Percentiles rank a stretch among this genome's conserved stretches.
Conservation (phyloP, 1,140 invertebrate species). For the Stegodyphus mimosarum region DNA sequence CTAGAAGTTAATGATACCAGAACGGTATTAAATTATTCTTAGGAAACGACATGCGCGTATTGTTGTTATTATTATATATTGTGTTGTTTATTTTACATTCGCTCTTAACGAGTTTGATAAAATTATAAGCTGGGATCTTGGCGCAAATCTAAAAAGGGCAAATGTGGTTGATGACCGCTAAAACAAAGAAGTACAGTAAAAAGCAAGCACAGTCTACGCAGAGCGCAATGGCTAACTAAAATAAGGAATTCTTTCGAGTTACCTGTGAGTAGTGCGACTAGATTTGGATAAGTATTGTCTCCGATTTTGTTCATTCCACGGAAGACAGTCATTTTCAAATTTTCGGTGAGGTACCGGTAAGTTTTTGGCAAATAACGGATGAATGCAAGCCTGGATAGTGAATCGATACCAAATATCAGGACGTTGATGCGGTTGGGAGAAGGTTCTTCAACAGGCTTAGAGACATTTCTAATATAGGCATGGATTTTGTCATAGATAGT, state of each 20-base stretch:
- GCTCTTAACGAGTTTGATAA: too few relatives aligned
- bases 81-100: too few relatives aligned
- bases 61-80: too few relatives aligned
- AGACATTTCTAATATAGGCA: neutral
- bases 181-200: too few relatives aligned
- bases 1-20: too few relatives aligned
- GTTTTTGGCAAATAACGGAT: slow-evolving; percentile 65
- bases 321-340: slow-evolving; percentile 77
- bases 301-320: slow-evolving; percentile 68
- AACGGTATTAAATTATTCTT: too few relatives aligned
- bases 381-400: slow-evolving; percentile 64
- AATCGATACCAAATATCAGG: slow-evolving; percentile 65
- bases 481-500: slow-evolving; percentile 55
- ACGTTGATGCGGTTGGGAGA: slow-evolving; percentile 54
- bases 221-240: too few relatives aligned
- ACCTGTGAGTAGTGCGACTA: slow-evolving; percentile 68
- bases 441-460: neutral
- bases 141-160: too few relatives aligned
- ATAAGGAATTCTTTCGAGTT: neutral
- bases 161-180: too few relatives aligned
- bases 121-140: too few relatives aligned
- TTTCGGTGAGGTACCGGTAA: slow-evolving; percentile 79
- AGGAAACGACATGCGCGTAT: too few relatives aligned
- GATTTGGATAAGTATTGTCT: slow-evolving; percentile 70
- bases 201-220: too few relatives aligned